phyloP scores from a whole-genome alignment of 2,113 vertebrate species.

The Kryptolebias marmoratus region DNA sequence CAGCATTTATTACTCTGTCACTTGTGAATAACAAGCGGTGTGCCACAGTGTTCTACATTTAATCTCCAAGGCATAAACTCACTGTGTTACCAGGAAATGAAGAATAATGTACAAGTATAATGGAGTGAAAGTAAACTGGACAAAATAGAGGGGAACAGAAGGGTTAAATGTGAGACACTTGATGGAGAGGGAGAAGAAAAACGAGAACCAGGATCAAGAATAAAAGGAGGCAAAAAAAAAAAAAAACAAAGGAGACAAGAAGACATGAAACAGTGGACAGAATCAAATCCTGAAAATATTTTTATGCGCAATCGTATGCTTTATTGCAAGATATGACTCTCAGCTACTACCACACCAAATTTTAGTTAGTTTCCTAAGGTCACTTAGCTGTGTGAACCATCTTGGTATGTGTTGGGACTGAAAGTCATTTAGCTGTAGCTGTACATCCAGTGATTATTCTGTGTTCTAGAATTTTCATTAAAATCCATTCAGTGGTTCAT shows the following conservation, averaged over 20 bases:
- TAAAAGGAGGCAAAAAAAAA: neutral
- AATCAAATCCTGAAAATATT: too few relatives aligned
- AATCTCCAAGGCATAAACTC: slow-evolving; percentile 34
- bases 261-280: neutral
- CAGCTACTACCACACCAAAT: too few relatives aligned
- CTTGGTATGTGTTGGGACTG: too few relatives aligned
- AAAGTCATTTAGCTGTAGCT: too few relatives aligned
- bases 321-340: too few relatives aligned
- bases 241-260: slow-evolving; percentile 1
- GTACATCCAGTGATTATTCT: too few relatives aligned
- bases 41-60: slow-evolving; percentile 19
- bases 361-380: too few relatives aligned
- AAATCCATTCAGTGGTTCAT: too few relatives aligned
- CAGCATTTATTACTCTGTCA: slow-evolving; percentile 15
- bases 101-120: slow-evolving; percentile 16
- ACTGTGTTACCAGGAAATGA: slow-evolving; percentile 7
- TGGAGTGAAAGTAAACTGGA: slow-evolving; percentile 22
- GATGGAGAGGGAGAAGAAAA: neutral
- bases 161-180: neutral
- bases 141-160: slow-evolving; percentile 11
- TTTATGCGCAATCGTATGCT: too few relatives aligned
- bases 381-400: too few relatives aligned
- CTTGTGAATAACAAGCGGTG: slow-evolving; percentile 20
- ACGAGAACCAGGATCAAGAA: neutral
- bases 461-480: too few relatives aligned